These are phyloP conservation scores for Bombus huntii DNA, from an alignment of 1,140 invertebrate species.

Conservation along the genomic window DNA sequence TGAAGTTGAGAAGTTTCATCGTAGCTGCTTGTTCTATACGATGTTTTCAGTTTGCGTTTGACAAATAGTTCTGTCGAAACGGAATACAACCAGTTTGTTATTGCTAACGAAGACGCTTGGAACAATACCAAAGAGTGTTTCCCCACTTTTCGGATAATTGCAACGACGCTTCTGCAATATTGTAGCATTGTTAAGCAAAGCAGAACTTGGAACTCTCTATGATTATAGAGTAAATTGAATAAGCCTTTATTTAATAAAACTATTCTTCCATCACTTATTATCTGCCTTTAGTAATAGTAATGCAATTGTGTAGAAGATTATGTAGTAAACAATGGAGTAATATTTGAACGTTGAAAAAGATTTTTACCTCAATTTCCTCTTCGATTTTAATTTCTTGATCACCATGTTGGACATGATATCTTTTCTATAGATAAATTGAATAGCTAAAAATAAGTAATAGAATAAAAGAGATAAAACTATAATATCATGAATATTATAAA, in stretches of 20 bases:
- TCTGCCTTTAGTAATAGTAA: background rate
- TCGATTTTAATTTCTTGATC: background rate
- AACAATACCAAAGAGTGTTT: background rate
- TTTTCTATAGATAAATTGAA: background rate
- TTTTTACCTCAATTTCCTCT: background rate
- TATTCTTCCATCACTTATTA: background rate
- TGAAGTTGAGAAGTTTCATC: no score
- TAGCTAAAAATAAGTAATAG: background rate
- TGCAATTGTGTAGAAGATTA: background rate
- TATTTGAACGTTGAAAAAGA: background rate
- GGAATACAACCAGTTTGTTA: background rate
- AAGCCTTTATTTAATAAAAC: background rate
- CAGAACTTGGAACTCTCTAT: background rate
- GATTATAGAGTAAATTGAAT: background rate
- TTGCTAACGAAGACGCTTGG: background rate
- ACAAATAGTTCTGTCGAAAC: background rate
- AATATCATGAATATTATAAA: background rate
- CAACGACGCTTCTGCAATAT: background rate
- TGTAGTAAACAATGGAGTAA: background rate
- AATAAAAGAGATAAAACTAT: background rate
- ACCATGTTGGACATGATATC: background rate
- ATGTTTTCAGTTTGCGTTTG: background rate
- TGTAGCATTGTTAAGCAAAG: background rate
- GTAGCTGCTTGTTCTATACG: no score
- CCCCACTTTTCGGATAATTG: background rate